Base-by-base conservation (phyloP, 2,888 invertebrate species). In the Drosophila bunnanda region DNA sequence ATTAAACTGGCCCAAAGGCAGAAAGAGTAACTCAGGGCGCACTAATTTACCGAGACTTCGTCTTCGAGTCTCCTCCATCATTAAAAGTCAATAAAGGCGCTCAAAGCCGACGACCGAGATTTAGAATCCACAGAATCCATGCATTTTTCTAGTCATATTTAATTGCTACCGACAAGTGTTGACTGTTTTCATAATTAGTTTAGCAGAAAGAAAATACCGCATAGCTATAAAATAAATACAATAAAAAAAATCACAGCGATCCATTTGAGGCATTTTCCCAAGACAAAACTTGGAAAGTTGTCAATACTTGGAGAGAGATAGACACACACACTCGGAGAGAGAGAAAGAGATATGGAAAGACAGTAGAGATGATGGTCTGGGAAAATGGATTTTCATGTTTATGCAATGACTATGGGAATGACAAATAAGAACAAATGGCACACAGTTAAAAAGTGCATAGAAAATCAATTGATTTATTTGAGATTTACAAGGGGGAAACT, bases 211-310 rank as follows among this genome's bases (percentile, higher is more conserved):
- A 59, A 53, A 46, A 54, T 20, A 46, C n/a, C 25, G 15, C 55
- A 30, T n/a, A n/a, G 17, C n/a, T 30, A 17, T 32, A 13, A 55
- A 9, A 9, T 9, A 12, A 20, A 12, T 15, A n/a, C 2, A 3
- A 4, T 4, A n/a, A 20, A 9, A 72, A 67, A 59, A 13, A 55
- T 20, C 48, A 32, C 39, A 34, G 25, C 55, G 72, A 72, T 64
- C 82, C 82, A 82, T 82, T 85, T 85, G 80, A 44, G 80, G 82
- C 82, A 85, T 85, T 82, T 82, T 82, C 85, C 82, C 82, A 85
- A 67, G 66, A 65, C 64, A 65, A 61, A 52, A 52, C 62, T 50
- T 50, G 61, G 41, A 50, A 50, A 54, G 54, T 38, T 38, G 54
- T 57, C 50, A 66, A 52, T 52, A 34, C 10, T 10, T 15, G 25